phyloP scores from a whole-genome alignment of 1,140 invertebrate genomes.

The Telenomus remus region DNA sequence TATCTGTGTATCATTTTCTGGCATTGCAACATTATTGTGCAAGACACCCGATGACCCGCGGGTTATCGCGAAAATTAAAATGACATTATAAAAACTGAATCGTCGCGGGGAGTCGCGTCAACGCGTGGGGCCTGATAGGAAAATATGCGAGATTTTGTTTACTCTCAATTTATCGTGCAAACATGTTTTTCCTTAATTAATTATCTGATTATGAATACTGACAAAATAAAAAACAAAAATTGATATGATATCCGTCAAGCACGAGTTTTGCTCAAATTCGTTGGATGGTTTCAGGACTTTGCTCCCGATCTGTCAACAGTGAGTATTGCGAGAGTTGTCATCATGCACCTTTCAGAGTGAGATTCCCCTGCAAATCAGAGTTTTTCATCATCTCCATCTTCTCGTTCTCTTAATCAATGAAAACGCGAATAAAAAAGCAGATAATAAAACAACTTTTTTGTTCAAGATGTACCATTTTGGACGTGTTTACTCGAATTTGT shows the following conservation, averaged over 20 bases:
- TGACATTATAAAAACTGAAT: constrained; percentile 59
- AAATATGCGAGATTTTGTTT: constrained; percentile 19
- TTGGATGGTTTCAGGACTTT: constrained; percentile 77
- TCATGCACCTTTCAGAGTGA: constrained; percentile 69
- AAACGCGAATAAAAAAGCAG: too few species aligned
- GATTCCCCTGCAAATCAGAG: constrained; percentile 64
- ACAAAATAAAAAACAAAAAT: constrained; percentile 11
- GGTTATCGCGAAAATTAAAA: constrained; percentile 62
- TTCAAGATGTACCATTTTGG: too few species aligned
- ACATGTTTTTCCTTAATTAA: constrained; percentile 25
- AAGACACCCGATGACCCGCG: constrained; percentile 50
- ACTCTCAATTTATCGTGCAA: constrained; percentile 22
- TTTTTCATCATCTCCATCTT: constrained; percentile 20
- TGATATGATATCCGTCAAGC: not conserved
- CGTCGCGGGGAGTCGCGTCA: constrained; percentile 58
- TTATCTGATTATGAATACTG: not conserved
- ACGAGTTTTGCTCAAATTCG: constrained; percentile 64
- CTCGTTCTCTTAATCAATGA: too few species aligned
- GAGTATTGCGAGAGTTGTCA: constrained; percentile 72
- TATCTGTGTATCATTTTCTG: constrained; percentile 3
- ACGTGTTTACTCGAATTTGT: too few species aligned
- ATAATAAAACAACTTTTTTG: too few species aligned
- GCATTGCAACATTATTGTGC: constrained; percentile 29
- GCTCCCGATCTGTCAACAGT: constrained; percentile 76
- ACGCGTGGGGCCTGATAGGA: constrained; percentile 60